Conservation (phyloP, 2,113 vertebrate species). For the Coptodon rendalli region DNA sequence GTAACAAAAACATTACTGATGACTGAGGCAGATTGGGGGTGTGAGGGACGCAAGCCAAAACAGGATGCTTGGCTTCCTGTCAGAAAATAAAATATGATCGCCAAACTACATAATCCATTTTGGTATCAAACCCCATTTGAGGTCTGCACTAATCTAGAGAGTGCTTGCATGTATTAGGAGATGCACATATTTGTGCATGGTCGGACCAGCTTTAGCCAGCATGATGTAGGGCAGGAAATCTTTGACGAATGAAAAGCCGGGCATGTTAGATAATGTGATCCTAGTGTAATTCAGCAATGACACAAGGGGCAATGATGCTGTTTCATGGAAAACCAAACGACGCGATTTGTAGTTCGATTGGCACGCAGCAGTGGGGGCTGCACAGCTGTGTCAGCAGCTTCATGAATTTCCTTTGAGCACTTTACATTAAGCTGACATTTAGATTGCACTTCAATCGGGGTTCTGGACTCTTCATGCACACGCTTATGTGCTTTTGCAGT, state of each 20-base stretch:
- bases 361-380: background rate
- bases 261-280: background rate
- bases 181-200: background rate
- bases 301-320: background rate
- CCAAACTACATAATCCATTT: conserved; percentile 50
- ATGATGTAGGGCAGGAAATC: conserved; percentile 1
- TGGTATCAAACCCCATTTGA: conserved; percentile 31
- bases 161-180: background rate
- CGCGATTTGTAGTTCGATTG: background rate
- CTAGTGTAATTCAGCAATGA: background rate
- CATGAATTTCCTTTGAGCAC: background rate
- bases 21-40: background rate
- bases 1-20: background rate
- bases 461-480: background rate
- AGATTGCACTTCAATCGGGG: background rate
- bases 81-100: conserved; percentile 24
- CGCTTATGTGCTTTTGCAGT: background rate
- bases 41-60: background rate
- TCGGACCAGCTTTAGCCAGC: background rate
- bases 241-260: background rate
- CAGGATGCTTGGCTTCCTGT: background rate
- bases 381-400: background rate
- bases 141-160: conserved; percentile 40
- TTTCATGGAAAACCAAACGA: background rate
- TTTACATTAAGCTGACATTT: background rate